Evolutionary conservation across 1,140 invertebrate species (phyloP).

Genomic region (Acyrthosiphon pisum): DNA sequence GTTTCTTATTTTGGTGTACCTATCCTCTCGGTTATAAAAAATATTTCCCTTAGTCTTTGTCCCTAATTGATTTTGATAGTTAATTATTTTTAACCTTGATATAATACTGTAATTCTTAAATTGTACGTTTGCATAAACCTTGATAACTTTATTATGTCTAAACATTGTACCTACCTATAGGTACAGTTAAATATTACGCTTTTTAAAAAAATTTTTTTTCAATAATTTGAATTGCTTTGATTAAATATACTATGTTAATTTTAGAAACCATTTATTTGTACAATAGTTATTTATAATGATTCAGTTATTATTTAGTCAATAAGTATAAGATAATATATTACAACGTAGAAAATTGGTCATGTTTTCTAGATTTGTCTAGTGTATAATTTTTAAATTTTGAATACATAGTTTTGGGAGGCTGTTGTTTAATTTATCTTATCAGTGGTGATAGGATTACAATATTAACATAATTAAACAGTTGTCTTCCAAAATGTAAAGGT

Average conservation of each 20-base stretch:
- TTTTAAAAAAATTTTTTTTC: neutral
- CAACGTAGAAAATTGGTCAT: conserved; percentile 48
- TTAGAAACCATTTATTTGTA: neutral
- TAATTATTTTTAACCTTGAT: neutral
- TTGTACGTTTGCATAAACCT: neutral
- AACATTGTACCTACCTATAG: neutral
- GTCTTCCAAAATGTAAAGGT: conserved; percentile 32
- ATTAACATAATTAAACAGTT: neutral
- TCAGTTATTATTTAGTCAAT: conserved; percentile 22
- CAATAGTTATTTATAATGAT: neutral
- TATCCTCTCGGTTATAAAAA: neutral
- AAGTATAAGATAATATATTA: neutral
- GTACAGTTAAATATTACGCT: neutral
- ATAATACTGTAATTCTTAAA: neutral
- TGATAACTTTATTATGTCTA: neutral
- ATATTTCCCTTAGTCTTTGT: neutral
- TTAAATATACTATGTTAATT: neutral
- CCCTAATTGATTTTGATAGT: neutral
- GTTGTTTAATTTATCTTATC: conserved; percentile 10
- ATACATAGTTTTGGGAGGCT: neutral
- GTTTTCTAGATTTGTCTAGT: neutral
- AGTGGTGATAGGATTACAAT: neutral
- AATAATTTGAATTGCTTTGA: neutral
- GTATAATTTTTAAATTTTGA: neutral
- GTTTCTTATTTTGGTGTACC: neutral